These are phyloP conservation scores for Schizopygopsis pylzovi DNA, from an alignment of 2,797 vertebrate genomes.

Conservation along the genomic window DNA sequence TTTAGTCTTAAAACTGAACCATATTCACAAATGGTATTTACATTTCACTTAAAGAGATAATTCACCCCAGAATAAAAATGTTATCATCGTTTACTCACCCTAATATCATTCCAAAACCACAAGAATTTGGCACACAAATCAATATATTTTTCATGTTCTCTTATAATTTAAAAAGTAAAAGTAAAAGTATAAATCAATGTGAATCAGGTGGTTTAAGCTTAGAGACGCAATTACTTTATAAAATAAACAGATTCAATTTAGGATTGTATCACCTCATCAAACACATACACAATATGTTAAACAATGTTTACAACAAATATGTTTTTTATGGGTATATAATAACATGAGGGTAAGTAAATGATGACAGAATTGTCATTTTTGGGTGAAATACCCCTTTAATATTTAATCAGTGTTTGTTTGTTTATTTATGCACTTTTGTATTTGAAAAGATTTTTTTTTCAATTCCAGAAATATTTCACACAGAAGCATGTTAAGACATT, in stretches of 20 bases:
- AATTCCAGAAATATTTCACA: background rate
- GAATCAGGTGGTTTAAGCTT: background rate
- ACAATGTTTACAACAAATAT: too few species aligned
- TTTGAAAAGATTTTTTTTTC: background rate
- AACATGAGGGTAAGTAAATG: background rate
- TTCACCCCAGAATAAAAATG: background rate
- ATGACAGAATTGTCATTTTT: background rate
- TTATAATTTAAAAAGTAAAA: background rate
- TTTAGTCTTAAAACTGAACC: background rate
- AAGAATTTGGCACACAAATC: background rate
- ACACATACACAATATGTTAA: too few species aligned
- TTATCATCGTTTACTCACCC: background rate
- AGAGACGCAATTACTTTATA: background rate
- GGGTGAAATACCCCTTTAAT: background rate
- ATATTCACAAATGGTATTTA: background rate
- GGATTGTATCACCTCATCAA: too few species aligned
- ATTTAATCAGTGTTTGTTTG: background rate
- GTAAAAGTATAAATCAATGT: background rate
- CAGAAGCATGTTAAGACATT: background rate
- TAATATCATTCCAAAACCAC: background rate
- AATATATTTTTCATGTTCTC: background rate
- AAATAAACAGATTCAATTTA: background rate
- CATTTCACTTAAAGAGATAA: background rate
- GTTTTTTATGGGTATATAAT: background rate
- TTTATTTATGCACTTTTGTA: background rate